Evolutionary conservation across 1,140 invertebrate genomes (phyloP).

Genomic region (Caenorhabditis brenneri): DNA sequence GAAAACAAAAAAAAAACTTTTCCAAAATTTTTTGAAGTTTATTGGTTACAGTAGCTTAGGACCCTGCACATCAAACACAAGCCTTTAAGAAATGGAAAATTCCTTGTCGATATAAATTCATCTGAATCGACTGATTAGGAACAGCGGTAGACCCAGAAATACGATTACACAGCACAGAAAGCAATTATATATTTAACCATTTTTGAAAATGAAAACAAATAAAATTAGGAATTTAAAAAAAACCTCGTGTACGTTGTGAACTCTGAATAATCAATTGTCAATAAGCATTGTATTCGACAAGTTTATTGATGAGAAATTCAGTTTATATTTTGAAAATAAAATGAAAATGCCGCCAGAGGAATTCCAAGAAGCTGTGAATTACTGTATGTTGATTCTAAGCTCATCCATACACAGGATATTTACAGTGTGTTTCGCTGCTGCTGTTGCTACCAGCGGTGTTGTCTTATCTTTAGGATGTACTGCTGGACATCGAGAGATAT

Average conservation of each 20-base stretch:
- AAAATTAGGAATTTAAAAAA: too few relatives aligned
- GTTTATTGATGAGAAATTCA: too few relatives aligned
- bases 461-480: background rate
- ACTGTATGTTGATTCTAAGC: background rate
- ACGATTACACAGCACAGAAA: too few relatives aligned
- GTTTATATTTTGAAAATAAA: background rate
- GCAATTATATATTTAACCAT: too few relatives aligned
- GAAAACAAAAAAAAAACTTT: background rate
- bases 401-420: background rate
- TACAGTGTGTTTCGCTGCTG: background rate
- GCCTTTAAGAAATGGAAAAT: too few relatives aligned
- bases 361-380: background rate
- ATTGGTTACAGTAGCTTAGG: background rate
- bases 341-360: background rate
- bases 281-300: too few relatives aligned
- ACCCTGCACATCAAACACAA: background rate
- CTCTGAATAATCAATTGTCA: too few relatives aligned
- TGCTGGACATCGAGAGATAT: background rate
- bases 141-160: too few relatives aligned
- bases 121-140: too few relatives aligned
- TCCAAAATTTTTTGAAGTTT: background rate
- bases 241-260: too few relatives aligned
- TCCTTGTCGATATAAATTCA: too few relatives aligned
- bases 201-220: too few relatives aligned
- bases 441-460: background rate